These are phyloP conservation scores for Corythaeola cristata DNA, from an alignment of 2,113 vertebrate species.

Conservation along the genomic window DNA sequence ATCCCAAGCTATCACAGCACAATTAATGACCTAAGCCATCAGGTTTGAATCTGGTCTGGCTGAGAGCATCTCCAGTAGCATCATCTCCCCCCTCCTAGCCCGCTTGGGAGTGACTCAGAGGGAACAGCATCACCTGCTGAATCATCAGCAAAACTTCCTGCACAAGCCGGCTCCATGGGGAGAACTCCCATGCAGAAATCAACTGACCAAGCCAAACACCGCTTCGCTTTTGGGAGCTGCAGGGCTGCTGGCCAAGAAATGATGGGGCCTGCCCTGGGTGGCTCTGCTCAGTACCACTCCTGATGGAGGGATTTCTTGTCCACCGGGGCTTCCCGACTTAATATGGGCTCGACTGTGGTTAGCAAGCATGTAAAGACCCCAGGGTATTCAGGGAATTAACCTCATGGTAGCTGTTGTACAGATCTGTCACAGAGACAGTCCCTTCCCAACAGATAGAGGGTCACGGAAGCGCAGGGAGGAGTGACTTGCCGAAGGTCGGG, in stretches of 20 bases:
- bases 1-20: not conserved
- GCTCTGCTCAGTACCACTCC: not conserved
- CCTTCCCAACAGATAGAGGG: not conserved
- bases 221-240: not conserved
- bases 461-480: not conserved
- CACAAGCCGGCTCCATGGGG: not conserved
- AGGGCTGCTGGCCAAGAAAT: not conserved
- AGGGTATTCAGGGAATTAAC: not conserved
- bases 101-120: not conserved
- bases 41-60: not conserved
- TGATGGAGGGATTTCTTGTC: not conserved
- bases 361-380: not conserved
- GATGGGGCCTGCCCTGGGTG: not conserved
- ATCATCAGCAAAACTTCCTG: slow-evolving; percentile 37
- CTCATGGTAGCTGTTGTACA: not conserved
- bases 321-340: fast-evolving
- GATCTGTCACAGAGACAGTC: not conserved
- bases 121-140: slow-evolving; percentile 12
- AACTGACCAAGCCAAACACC: not conserved
- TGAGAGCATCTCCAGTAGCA: not conserved
- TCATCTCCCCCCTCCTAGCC: not conserved
- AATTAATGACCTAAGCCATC: not conserved
- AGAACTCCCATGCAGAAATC: not conserved
- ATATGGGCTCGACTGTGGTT: not conserved
- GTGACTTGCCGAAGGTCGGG: not conserved